Evolutionary conservation across 1,140 invertebrate genomes (phyloP).

Genomic region (Conus ventricosus): DNA sequence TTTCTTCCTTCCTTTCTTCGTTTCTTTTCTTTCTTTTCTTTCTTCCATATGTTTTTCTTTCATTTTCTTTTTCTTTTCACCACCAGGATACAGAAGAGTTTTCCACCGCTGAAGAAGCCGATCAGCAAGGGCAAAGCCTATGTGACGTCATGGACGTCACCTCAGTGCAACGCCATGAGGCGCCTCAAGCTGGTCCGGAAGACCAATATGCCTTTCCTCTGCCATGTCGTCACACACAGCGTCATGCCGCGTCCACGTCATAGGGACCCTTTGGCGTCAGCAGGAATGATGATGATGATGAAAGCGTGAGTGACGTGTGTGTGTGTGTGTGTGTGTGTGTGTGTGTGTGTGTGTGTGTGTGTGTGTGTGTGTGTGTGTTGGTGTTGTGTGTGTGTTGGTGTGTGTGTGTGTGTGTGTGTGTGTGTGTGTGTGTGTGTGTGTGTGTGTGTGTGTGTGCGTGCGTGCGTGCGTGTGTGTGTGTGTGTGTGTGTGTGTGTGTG

Average conservation of each 20-base stretch:
- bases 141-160: slow-evolving; percentile 1
- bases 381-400: too few relatives aligned
- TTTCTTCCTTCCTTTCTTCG: too few relatives aligned
- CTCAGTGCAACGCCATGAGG: not conserved
- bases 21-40: too few relatives aligned
- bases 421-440: too few relatives aligned
- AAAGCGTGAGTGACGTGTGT: not conserved
- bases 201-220: slow-evolving; percentile 13
- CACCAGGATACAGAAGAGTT: not conserved
- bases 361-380: too few relatives aligned
- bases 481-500: too few relatives aligned
- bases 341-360: too few relatives aligned
- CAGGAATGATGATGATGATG: not conserved
- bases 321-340: too few relatives aligned
- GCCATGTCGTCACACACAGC: not conserved
- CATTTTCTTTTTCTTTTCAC: not conserved
- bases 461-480: not conserved
- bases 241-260: not conserved
- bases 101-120: not conserved
- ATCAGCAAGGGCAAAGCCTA: not conserved
- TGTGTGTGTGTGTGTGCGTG: too few relatives aligned
- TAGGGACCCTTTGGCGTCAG: not conserved
- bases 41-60: too few relatives aligned
- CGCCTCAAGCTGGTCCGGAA: not conserved
- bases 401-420: too few relatives aligned